Evolutionary conservation across 2,888 invertebrate genomes (phyloP).

Genomic region (Xestia c-nigrum): DNA sequence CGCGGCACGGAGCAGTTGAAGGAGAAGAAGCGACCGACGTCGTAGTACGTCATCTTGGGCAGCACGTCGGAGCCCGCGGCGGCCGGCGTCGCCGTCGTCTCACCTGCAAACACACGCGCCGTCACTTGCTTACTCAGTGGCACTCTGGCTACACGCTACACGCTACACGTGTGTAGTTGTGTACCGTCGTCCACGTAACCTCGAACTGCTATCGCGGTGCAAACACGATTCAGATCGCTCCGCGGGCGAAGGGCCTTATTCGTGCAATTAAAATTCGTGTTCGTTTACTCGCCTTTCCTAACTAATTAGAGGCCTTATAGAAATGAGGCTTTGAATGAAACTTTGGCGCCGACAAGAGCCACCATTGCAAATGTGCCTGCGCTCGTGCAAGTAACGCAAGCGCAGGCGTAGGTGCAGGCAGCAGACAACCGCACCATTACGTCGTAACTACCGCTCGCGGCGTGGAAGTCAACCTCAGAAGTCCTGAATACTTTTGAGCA

Average conservation of each 20-base stretch:
- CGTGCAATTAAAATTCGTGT: neutral
- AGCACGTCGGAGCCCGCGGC: conserved; percentile 12
- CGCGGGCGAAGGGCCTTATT: neutral
- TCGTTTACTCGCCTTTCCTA: neutral
- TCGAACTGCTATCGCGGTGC: neutral
- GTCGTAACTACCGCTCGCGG: neutral
- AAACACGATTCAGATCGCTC: neutral
- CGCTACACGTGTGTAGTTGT: no score
- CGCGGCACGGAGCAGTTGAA: conserved; percentile 75
- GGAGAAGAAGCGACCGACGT: conserved; percentile 73
- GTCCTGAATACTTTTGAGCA: neutral
- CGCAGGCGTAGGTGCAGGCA: neutral
- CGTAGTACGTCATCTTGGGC: conserved; percentile 67
- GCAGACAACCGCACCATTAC: neutral
- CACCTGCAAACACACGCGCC: conserved; percentile 33
- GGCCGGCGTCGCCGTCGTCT: conserved; percentile 22
- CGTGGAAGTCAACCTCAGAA: neutral
- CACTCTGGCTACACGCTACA: neutral
- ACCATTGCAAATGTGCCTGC: neutral
- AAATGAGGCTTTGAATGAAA: neutral
- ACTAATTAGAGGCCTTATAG: neutral
- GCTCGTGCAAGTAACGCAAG: neutral
- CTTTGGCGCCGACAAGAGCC: neutral
- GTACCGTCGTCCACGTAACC: neutral
- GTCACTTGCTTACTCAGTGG: neutral